A percentile compares a stretch with the other conserved stretches of the same genome.
Evolutionary conservation across 2,113 vertebrate genomes (phyloP).

Genomic region (Pantherophis guttatus): DNA sequence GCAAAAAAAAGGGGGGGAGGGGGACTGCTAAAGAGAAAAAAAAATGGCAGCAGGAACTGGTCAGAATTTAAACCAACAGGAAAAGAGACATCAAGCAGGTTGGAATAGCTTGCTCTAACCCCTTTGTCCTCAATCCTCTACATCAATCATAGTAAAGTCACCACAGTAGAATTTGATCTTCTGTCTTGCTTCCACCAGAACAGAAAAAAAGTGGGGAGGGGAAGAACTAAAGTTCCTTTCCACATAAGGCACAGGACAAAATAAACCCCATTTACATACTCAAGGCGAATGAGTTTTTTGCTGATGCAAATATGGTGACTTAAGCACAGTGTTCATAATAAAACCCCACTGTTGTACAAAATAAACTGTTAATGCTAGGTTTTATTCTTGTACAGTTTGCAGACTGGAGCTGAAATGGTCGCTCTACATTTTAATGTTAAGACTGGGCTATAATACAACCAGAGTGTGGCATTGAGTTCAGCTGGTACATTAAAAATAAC

Average conservation of each 20-base stretch:
- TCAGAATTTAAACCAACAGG: conserved; percentile 38
- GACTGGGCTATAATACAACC: conserved; percentile 77
- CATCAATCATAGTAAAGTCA: conserved; percentile 64
- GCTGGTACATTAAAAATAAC: conserved; percentile 73
- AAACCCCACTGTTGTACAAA: conserved; percentile 89
- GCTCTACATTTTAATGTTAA: conserved; percentile 71
- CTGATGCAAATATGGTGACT: conserved; percentile 80
- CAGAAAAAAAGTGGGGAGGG: conserved; percentile 10
- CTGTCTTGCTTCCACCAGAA: conserved; percentile 72
- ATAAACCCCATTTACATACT: conserved; percentile 84
- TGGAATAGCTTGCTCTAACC: conserved; percentile 56
- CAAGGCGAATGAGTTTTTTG: conserved; percentile 72
- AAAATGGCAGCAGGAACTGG: conserved; percentile 50
- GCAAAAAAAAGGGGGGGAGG: conserved; percentile 39
- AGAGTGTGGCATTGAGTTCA: conserved; percentile 76
- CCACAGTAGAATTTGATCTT: conserved; percentile 59
- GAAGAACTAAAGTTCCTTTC: conserved; percentile 80
- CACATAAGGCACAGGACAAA: conserved; percentile 98
- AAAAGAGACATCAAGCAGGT: conserved; percentile 63
- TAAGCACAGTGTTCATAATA: conserved; percentile 81
- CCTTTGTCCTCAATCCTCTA: conserved; percentile 69
- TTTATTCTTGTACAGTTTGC: conserved; percentile 84
- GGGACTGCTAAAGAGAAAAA: conserved; percentile 32
- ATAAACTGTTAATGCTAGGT: conserved; percentile 85
- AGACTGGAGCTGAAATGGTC: conserved; percentile 68